Conservation (phyloP, 2,888 invertebrate genomes). For the Protonemura montana region DNA sequence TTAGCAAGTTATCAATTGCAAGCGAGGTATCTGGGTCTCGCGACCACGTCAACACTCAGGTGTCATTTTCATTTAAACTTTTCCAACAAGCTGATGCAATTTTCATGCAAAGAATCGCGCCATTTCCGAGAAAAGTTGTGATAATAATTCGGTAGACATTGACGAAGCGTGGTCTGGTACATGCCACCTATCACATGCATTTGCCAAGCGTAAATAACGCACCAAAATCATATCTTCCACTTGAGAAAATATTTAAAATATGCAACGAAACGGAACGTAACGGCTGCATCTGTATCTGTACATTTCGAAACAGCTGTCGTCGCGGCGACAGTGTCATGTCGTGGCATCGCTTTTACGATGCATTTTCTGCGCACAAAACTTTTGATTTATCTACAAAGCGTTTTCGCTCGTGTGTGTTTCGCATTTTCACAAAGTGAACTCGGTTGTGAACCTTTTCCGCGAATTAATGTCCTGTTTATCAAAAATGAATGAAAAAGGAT, state of each 20-base stretch:
- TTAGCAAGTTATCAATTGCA: background rate
- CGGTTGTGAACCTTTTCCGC: background rate
- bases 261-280: background rate
- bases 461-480: background rate
- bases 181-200: too few relatives aligned
- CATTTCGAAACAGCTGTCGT: background rate
- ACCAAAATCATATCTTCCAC: background rate
- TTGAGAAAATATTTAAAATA: background rate
- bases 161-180: too few relatives aligned
- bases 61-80: background rate
- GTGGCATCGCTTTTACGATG: background rate
- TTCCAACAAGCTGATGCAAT: background rate
- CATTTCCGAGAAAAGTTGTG: background rate
- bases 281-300: background rate
- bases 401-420: background rate
- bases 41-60: background rate
- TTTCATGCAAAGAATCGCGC: background rate
- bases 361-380: background rate
- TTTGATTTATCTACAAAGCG: background rate
- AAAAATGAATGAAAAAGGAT: background rate
- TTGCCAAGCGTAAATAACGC: too few relatives aligned
- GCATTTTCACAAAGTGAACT: background rate
- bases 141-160: background rate
- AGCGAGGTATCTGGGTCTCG: background rate
- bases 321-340: background rate